phyloP scores from a whole-genome alignment of 2,888 invertebrate genomes.

The Brachylomia viminalis region DNA sequence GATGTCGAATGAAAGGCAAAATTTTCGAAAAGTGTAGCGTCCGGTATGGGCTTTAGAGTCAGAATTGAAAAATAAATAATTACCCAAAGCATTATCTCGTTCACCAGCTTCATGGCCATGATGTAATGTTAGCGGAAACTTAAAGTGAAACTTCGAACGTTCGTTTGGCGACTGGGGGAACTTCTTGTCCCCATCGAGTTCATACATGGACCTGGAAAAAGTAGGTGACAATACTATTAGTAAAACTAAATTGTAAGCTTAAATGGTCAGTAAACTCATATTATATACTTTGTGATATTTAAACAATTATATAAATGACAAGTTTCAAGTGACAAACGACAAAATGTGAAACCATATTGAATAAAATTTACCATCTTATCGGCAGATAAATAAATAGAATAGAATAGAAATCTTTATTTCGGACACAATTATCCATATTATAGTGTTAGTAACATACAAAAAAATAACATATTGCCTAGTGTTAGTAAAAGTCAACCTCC shows the following conservation, averaged over 20 bases:
- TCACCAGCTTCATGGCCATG: constrained; percentile 75
- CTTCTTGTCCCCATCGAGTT: constrained; percentile 89
- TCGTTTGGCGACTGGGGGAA: constrained; percentile 92
- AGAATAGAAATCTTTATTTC: too few relatives aligned
- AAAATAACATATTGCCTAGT: too few relatives aligned
- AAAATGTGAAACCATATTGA: background rate
- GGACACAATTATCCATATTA: too few relatives aligned
- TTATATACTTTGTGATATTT: background rate
- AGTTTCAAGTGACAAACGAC: background rate
- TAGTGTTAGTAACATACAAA: too few relatives aligned
- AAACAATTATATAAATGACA: background rate
- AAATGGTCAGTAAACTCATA: background rate
- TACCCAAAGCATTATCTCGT: constrained; percentile 66
- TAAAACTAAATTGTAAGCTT: background rate
- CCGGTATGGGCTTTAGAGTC: background rate
- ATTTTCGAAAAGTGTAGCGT: background rate
- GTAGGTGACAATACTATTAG: background rate
- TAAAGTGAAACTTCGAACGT: constrained; percentile 93
- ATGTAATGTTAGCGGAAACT: constrained; percentile 79
- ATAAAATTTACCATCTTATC: background rate
- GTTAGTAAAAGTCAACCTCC: too few relatives aligned
- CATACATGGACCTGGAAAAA: constrained; percentile 89
- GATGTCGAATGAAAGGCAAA: background rate
- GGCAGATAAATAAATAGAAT: background rate
- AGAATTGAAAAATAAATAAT: background rate